These are phyloP conservation scores for Etheostoma nigrum DNA, from an alignment of 2,797 vertebrate species.

Conservation along the genomic window DNA sequence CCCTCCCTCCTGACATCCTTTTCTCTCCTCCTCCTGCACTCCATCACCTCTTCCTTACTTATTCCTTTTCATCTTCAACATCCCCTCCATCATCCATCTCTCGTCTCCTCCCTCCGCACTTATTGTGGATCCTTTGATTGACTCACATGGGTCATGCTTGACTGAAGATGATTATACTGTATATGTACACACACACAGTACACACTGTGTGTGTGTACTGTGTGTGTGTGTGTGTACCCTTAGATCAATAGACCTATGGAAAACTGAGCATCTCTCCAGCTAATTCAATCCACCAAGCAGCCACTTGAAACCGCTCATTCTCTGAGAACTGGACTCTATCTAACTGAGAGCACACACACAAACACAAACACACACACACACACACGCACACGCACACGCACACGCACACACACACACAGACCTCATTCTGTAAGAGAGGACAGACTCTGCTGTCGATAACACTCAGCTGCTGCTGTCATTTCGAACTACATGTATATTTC, in stretches of 20 bases:
- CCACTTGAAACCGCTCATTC: constrained; percentile 56
- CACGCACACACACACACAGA: constrained; percentile 21
- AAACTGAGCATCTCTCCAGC: constrained; percentile 44
- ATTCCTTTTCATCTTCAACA: neutral
- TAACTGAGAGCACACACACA: constrained; percentile 34
- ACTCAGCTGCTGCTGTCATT: neutral
- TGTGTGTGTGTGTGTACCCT: too few relatives aligned
- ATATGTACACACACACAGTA: constrained; percentile 19
- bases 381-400: constrained; percentile 22
- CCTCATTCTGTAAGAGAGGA: constrained; percentile 36
- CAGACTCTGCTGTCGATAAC: constrained; percentile 16
- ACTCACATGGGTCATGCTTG: constrained; percentile 35
- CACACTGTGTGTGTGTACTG: too few relatives aligned
- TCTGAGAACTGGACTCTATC: constrained; percentile 38
- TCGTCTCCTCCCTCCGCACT: neutral
- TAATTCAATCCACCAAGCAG: constrained; percentile 56
- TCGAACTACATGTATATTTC: constrained; percentile 5
- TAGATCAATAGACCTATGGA: constrained; percentile 48
- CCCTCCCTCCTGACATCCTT: neutral
- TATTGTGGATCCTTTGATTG: constrained; percentile 19
- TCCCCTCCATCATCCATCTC: neutral
- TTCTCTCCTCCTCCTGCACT: neutral
- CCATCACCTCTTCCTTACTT: neutral
- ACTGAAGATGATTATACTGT: constrained; percentile 43
- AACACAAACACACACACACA: constrained; percentile 11